These are phyloP conservation scores for Acanthoscelides obtectus DNA, from an alignment of 2,888 invertebrate genomes.

Conservation along the genomic window DNA sequence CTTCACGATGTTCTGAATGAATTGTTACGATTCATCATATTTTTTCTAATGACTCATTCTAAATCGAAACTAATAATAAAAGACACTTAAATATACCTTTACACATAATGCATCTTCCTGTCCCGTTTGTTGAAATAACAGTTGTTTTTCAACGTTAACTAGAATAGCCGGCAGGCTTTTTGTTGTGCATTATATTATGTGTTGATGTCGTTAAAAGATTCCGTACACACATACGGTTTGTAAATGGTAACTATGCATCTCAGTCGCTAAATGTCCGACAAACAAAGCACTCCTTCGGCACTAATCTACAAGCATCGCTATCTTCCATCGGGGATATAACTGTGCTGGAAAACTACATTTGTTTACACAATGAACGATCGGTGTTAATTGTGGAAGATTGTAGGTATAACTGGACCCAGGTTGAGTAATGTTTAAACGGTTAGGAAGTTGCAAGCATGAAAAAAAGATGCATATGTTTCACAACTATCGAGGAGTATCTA, in stretches of 20 bases:
- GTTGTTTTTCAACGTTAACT: background rate
- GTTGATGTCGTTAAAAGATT: background rate
- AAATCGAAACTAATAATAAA: background rate
- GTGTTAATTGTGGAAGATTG: background rate
- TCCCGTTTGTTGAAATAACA: background rate
- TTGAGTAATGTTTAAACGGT: background rate
- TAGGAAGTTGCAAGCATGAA: no score
- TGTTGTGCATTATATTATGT: background rate
- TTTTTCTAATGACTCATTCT: background rate
- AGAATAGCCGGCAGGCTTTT: background rate
- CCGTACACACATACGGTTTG: background rate
- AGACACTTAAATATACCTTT: background rate
- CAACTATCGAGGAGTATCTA: no score
- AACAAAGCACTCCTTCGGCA: background rate
- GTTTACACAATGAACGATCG: background rate
- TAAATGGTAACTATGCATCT: background rate
- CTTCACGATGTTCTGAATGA: no score
- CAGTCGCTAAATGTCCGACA: background rate
- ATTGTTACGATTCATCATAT: no score
- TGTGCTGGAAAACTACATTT: background rate
- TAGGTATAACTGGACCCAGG: background rate
- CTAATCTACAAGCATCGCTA: background rate
- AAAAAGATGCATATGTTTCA: no score
- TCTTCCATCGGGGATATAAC: background rate
- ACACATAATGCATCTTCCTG: background rate